Percentiles rank a stretch among this genome's conserved stretches.
Conservation (phyloP, 2,797 vertebrate genomes). For the Apodemus agrarius region DNA sequence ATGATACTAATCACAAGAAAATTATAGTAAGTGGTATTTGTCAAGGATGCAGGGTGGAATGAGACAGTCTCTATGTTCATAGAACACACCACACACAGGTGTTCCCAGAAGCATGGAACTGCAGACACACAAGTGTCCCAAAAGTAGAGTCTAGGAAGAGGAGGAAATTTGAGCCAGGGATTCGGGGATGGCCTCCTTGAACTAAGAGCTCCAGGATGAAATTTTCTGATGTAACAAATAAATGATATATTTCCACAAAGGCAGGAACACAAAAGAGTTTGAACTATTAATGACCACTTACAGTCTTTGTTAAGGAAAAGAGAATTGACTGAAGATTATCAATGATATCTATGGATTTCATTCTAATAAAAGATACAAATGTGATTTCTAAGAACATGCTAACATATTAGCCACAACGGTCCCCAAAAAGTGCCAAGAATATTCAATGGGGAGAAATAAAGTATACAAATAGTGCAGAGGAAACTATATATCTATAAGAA, state of each 20-base stretch:
- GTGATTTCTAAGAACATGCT: not conserved
- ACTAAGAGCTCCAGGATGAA: not conserved
- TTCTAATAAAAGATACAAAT: constrained; percentile 6
- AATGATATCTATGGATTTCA: not conserved
- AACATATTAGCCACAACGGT: not conserved
- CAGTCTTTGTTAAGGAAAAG: not conserved
- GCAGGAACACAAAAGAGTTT: not conserved
- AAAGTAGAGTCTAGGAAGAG: not conserved
- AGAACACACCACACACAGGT: rapidly evolving
- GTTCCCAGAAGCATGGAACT: not conserved
- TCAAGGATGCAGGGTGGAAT: not conserved
- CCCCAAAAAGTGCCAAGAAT: not conserved
- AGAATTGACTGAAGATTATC: constrained; percentile 9
- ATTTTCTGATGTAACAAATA: not conserved
- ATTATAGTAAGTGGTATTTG: not conserved
- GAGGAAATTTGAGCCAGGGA: not conserved
- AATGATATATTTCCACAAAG: constrained; percentile 26
- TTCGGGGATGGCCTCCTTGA: not conserved
- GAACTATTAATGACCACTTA: constrained; percentile 16
- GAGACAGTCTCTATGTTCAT: not conserved
- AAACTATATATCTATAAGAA: not conserved
- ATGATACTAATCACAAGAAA: not conserved
- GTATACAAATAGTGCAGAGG: not conserved
- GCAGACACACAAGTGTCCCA: not conserved
- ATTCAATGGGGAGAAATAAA: not conserved